Conservation (phyloP, 2,888 invertebrate species). For the Drosophila lacicola region DNA sequence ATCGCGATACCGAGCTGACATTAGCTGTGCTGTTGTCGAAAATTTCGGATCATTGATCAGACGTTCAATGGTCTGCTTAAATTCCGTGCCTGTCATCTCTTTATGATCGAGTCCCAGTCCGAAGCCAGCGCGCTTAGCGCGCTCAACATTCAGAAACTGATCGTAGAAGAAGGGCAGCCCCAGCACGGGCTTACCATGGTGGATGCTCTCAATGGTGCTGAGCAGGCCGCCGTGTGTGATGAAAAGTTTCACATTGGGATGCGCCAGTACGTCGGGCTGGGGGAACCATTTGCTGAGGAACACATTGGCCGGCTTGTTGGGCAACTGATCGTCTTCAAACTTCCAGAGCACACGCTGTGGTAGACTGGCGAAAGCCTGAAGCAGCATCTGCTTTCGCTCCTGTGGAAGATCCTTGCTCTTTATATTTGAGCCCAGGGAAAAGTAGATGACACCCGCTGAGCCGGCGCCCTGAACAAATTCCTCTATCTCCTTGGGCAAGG, state of each 20-base stretch:
- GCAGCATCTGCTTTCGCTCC: constrained; percentile 61
- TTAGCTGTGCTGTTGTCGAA: constrained; percentile 43
- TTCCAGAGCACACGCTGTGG: constrained; percentile 85
- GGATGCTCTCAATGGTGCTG: constrained; percentile 85
- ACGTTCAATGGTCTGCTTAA: constrained; percentile 66
- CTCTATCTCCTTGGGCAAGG: constrained; percentile 81
- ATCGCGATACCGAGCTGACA: constrained; percentile 80
- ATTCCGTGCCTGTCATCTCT: constrained; percentile 75
- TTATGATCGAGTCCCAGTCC: constrained; percentile 83
- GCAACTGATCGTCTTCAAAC: constrained; percentile 82
- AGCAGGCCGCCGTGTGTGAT: constrained; percentile 86
- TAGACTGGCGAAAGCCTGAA: constrained; percentile 63
- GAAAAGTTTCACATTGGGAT: constrained; percentile 85
- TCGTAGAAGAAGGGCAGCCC: constrained; percentile 86
- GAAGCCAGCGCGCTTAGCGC: constrained; percentile 84
- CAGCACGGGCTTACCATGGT: constrained; percentile 85
- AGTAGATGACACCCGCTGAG: constrained; percentile 85
- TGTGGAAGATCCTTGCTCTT: constrained; percentile 71
- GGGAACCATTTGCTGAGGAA: constrained; percentile 85
- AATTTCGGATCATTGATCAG: constrained; percentile 67
- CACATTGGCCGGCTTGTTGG: constrained; percentile 75
- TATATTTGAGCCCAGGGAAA: constrained; percentile 85
- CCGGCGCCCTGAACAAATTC: constrained; percentile 83
- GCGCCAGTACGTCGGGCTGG: constrained; percentile 85
- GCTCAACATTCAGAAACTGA: constrained; percentile 85